Conservation (phyloP, 1,140 invertebrate species). For the Drosophila subpulchrella region DNA sequence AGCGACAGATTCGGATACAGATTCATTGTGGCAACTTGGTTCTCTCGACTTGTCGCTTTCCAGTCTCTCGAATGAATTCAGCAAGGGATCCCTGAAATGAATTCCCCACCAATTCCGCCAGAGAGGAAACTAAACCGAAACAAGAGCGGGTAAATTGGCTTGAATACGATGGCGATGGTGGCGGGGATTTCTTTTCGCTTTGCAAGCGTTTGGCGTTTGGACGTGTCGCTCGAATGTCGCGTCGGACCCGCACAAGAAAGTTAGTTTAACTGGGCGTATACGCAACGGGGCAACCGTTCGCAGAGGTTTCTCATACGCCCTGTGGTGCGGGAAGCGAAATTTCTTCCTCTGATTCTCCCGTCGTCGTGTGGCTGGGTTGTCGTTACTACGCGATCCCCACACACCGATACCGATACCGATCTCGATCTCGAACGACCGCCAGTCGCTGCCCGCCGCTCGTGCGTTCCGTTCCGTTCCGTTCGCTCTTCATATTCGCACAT, state of each 20-base stretch:
- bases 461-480: conserved; percentile 63
- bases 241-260: conserved; percentile 54
- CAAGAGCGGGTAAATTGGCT: conserved; percentile 45
- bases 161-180: conserved; percentile 31
- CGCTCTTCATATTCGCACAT: conserved; percentile 35
- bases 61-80: conserved; percentile 65
- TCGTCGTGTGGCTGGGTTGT: conserved; percentile 8
- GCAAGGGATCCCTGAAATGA: conserved; percentile 64
- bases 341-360: no score
- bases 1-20: conserved; percentile 16
- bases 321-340: conserved; percentile 12
- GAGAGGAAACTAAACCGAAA: neutral
- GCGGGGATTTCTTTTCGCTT: conserved; percentile 72
- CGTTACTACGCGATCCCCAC: conserved; percentile 57
- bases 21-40: neutral
- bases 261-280: conserved; percentile 71
- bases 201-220: conserved; percentile 78
- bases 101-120: neutral
- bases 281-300: conserved; percentile 44
- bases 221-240: conserved; percentile 76
- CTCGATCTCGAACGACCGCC: conserved; percentile 22
- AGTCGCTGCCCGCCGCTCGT: conserved; percentile 65
- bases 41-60: conserved; percentile 51
- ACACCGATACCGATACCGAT: conserved; percentile 11
- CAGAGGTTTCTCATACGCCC: conserved; percentile 39